Conservation (phyloP, 2,113 vertebrate genomes). For the Tyrannus savana region DNA sequence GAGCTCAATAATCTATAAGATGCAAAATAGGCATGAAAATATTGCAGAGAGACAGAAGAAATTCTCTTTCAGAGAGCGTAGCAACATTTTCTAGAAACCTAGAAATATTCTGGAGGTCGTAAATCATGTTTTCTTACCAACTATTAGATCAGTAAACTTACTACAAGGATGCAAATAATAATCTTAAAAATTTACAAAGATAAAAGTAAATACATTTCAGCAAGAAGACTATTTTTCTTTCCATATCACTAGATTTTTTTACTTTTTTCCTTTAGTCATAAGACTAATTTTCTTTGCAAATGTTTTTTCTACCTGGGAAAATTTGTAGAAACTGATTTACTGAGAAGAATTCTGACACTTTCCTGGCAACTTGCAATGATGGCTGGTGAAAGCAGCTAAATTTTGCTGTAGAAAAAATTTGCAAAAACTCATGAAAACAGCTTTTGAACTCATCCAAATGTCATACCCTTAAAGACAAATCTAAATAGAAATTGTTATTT, state of each 20-base stretch:
- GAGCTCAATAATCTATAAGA: neutral
- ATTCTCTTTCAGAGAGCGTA: neutral
- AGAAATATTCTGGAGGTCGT: neutral
- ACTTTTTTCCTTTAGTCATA: neutral
- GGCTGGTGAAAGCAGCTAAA: constrained; percentile 43
- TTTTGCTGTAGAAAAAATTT: constrained; percentile 40
- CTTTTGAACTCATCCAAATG: constrained; percentile 34
- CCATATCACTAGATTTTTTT: neutral
- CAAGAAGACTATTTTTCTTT: neutral
- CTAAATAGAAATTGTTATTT: constrained; percentile 19
- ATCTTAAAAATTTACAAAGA: neutral
- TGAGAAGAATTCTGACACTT: constrained; percentile 57
- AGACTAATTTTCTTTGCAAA: constrained; percentile 4
- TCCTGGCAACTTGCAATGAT: constrained; percentile 43
- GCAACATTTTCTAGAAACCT: neutral
- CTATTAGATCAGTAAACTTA: neutral
- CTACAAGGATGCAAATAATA: neutral
- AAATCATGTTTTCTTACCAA: neutral
- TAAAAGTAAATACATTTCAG: neutral
- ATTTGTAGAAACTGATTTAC: constrained; percentile 49
- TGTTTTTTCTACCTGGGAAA: constrained; percentile 48
- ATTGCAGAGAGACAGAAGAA: neutral
- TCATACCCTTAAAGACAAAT: neutral
- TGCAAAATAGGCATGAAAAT: neutral
- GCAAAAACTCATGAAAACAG: constrained; percentile 19